Base-by-base conservation (phyloP, 2,888 invertebrate genomes). In the Tetramorium bicarinatum region DNA sequence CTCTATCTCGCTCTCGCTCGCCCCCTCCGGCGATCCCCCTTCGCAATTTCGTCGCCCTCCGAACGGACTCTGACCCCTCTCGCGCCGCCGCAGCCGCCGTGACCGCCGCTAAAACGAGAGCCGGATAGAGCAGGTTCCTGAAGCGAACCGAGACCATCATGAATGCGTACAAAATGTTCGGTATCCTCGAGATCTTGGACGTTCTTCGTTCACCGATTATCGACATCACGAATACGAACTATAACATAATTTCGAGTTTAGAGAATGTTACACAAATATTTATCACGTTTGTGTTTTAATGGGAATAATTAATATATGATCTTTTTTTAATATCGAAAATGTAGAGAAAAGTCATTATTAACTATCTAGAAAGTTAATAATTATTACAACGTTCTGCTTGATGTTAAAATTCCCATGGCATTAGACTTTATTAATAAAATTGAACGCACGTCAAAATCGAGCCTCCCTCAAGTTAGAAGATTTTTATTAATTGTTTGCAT, bases 51-150 rank as follows among this genome's bases (percentile, higher is more conserved):
- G 54, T 88, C 89, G 89, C 91, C 91, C 91, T 87, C 89, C 88
- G 85, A 89, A 88, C 91, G 89, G 90, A 87, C 90, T 91, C 91
- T 90, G 90, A 91, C 92, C 92, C 91, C 91, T 90, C 88, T 84
- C 59, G 89, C 86, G 88, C 89, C 85, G 85, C 87, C 88, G 85
- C 91, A 85, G 89, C 89, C 85, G 86, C 88, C 87, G 87, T 89
- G 87, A 85, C 87, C 85, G 88, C 87, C 59, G 87, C 87, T 87
- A 84, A 81, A 87, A 88, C 89, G 84, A 81, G 87, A 89, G 89
- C 84, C 83, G 81, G 86, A 84, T 85, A 86, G 86, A 85, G 85
- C 83, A 71, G 87, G 85, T 82, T 82, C 85, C 72, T 72, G 67
- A 77, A 76, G 76, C 67, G 34, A 41, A 44, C 34, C 79, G 61